Evolutionary conservation across 2,797 vertebrate species (phyloP).

Genomic region (Cyprinella venusta): DNA sequence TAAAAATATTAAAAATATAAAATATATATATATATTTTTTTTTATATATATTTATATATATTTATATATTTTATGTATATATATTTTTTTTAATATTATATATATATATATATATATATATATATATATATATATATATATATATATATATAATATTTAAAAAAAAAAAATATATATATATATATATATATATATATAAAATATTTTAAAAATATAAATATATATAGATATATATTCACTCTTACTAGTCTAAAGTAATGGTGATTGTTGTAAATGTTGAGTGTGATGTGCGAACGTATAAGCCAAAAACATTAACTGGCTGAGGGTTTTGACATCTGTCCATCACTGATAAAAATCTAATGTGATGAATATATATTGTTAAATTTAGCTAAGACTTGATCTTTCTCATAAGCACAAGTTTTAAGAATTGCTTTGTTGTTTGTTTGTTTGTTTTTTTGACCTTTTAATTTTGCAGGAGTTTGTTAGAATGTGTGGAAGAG

Average conservation of each 20-base stretch:
- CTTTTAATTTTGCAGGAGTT: slow-evolving; percentile 67
- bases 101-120: background rate
- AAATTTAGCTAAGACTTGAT: background rate
- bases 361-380: background rate
- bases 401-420: background rate
- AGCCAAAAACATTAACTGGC: background rate
- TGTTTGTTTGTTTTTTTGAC: background rate
- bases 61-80: background rate
- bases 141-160: background rate
- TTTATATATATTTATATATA: background rate
- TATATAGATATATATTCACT: too few species aligned
- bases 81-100: too few species aligned
- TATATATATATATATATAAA: background rate
- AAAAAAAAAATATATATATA: background rate
- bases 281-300: background rate
- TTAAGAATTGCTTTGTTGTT: background rate
- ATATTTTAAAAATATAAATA: too few species aligned
- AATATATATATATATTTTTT: too few species aligned
- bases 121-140: background rate
- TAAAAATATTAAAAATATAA: background rate
- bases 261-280: background rate
- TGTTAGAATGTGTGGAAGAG: slow-evolving; percentile 79
- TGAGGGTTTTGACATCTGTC: background rate
- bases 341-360: background rate
- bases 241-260: too few species aligned